Base-by-base conservation (phyloP, 2,113 vertebrate genomes). In the Hucho hucho region DNA sequence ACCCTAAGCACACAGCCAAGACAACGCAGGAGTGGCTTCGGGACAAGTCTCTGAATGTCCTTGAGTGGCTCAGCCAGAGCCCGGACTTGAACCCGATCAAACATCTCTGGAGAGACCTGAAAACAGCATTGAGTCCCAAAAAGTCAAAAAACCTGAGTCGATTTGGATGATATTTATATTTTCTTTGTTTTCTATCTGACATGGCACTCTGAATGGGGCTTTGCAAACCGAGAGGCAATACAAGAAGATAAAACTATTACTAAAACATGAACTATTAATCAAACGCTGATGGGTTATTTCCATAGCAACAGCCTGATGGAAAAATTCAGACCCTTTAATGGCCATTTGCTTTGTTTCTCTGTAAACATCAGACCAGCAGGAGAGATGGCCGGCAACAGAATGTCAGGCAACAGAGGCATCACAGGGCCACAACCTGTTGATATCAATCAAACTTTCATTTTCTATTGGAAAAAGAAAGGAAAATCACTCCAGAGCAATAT, bases 231-330 rank as follows among this genome's bases (percentile, higher is more conserved):
- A 88, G 77, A 74, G 75, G 79, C 83, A 87, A 37, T 80, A 79
- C 84, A 70, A 84, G 75, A 75, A 16, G 28, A 46, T 87, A 89
- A 90, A 86, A 89, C 88, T 43, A 43, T 43, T 43, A 43, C 37
- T 43, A 9, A 43, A 43, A 43, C 37, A 43, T 43, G 37, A 43
- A 43, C 37, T 90, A 92, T 92, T 91, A 91, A 92, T 91, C 90
- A 92, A 92, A 91, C 85, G 76, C 86, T 81, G 87, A 87, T 77
- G 89, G 88, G 87, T 90, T 90, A 92, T 92, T 92, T 92, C 92
- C 92, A 92, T 92, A 89, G 91, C 89, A 92, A 93, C 91, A 87
- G 91, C 91, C 88, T 68, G 75, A 87, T 90, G 89, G 89, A 87
- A 91, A 83, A 88, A 91, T 86, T 88, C 86, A 83, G 87, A 90